These are phyloP conservation scores for Forbesichthys agassizii DNA, from an alignment of 2,113 vertebrate genomes.

Conservation along the genomic window DNA sequence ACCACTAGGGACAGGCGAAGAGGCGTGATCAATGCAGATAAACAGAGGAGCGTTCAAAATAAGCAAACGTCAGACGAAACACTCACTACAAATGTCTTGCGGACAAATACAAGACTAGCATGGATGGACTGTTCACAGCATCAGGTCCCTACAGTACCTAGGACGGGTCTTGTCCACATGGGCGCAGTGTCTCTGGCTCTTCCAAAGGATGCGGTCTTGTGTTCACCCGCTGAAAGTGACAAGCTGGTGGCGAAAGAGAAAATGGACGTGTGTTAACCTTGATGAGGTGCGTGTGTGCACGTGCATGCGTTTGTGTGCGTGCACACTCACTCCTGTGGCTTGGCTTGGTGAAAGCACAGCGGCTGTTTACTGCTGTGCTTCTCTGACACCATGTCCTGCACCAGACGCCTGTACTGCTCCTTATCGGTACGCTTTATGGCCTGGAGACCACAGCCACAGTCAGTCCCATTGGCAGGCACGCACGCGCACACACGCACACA, in stretches of 20 bases:
- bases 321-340: conserved; percentile 68
- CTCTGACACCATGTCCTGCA: conserved; percentile 77
- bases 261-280: not conserved
- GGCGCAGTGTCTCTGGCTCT: conserved; percentile 55
- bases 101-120: not conserved
- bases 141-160: conserved; percentile 44
- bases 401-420: conserved; percentile 75
- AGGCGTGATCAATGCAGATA: not conserved
- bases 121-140: too few relatives aligned
- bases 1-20: too few relatives aligned
- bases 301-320: not conserved
- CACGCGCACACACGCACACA: too few relatives aligned
- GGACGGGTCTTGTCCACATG: conserved; percentile 48
- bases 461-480: not conserved
- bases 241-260: conserved; percentile 49
- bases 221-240: conserved; percentile 41
- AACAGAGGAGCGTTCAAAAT: not conserved
- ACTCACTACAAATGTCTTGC: not conserved
- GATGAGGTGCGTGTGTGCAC: not conserved
- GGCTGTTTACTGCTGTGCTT: conserved; percentile 75
- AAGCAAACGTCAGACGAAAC: not conserved
- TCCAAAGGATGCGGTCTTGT: conserved; percentile 46
- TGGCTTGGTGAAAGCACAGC: conserved; percentile 73
- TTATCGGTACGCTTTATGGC: conserved; percentile 74
- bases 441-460: conserved; percentile 40